Percentiles rank a stretch among this genome's conserved stretches.
These are phyloP conservation scores for Columba janthina DNA, from an alignment of 2,113 vertebrate species.

Conservation along the genomic window DNA sequence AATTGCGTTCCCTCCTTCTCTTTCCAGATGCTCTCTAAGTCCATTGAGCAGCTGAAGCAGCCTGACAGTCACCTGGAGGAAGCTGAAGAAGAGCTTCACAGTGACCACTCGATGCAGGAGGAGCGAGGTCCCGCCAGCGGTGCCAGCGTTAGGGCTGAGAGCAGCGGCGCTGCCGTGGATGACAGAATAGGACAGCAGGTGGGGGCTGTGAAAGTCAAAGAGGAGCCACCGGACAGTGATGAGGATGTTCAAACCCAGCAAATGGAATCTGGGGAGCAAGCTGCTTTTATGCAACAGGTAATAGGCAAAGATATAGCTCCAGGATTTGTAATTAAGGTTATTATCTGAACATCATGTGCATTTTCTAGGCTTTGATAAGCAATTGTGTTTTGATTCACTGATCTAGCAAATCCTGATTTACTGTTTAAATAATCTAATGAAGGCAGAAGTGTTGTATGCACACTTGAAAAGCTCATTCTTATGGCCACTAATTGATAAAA, in stretches of 20 bases:
- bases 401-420: conserved; percentile 57
- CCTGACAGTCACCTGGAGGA: conserved; percentile 91
- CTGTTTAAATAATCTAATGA: conserved; percentile 52
- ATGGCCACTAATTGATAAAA: conserved; percentile 60
- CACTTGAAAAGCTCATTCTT: conserved; percentile 64
- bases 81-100: conserved; percentile 89
- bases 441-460: conserved; percentile 40
- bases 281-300: conserved; percentile 95
- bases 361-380: conserved; percentile 59
- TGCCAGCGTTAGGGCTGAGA: conserved; percentile 85
- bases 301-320: conserved; percentile 90
- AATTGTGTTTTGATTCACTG: conserved; percentile 52
- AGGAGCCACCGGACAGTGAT: conserved; percentile 91
- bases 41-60: conserved; percentile 96
- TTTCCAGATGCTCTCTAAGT: conserved; percentile 94
- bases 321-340: conserved; percentile 94
- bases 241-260: conserved; percentile 87
- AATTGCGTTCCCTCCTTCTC: background rate
- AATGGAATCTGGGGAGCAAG: conserved; percentile 87
- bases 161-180: conserved; percentile 76
- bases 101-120: conserved; percentile 87
- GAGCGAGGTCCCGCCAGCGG: conserved; percentile 82
- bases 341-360: conserved; percentile 82
- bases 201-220: conserved; percentile 93
- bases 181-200: conserved; percentile 78